Evolutionary conservation across 2,888 invertebrate species (phyloP).

Genomic region (Synanthedon andrenaeformis): DNA sequence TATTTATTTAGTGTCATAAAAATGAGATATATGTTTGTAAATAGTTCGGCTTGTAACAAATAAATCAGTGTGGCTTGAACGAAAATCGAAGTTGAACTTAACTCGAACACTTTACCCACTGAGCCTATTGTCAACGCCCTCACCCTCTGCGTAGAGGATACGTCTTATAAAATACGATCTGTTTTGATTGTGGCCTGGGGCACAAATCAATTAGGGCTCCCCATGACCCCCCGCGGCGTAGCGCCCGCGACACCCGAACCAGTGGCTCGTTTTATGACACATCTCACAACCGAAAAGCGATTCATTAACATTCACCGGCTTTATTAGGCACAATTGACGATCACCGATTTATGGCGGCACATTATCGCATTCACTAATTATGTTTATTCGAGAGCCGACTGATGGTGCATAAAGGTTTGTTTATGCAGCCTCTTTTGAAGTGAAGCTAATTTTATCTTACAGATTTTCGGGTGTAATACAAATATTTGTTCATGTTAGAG

Average conservation of each 20-base stretch:
- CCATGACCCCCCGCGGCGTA: slow-evolving; percentile 45
- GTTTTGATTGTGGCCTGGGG: slow-evolving; percentile 72
- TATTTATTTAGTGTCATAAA: too few relatives aligned
- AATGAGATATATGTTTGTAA: too few relatives aligned
- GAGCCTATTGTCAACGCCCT: slow-evolving; percentile 28
- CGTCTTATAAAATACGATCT: slow-evolving; percentile 71
- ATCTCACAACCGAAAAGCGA: slow-evolving; percentile 57
- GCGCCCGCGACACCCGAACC: slow-evolving; percentile 57
- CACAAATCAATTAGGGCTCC: slow-evolving; percentile 69
- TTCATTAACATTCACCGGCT: slow-evolving; percentile 67
- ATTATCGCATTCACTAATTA: neutral
- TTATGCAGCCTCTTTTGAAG: too few relatives aligned
- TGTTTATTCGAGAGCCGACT: neutral
- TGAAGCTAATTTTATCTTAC: too few relatives aligned
- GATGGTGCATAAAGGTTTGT: neutral
- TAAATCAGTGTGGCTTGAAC: neutral
- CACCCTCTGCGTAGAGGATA: slow-evolving; percentile 46
- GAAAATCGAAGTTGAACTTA: slow-evolving; percentile 30
- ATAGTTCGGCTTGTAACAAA: too few relatives aligned
- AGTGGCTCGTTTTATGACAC: slow-evolving; percentile 70
- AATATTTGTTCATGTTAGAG: too few relatives aligned
- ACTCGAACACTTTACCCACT: slow-evolving; percentile 6
- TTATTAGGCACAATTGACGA: slow-evolving; percentile 59
- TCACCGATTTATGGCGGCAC: slow-evolving; percentile 23
- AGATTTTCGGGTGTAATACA: too few relatives aligned